Evolutionary conservation across 2,113 vertebrate species (phyloP).

Genomic region (Nothoprocta perdicaria): DNA sequence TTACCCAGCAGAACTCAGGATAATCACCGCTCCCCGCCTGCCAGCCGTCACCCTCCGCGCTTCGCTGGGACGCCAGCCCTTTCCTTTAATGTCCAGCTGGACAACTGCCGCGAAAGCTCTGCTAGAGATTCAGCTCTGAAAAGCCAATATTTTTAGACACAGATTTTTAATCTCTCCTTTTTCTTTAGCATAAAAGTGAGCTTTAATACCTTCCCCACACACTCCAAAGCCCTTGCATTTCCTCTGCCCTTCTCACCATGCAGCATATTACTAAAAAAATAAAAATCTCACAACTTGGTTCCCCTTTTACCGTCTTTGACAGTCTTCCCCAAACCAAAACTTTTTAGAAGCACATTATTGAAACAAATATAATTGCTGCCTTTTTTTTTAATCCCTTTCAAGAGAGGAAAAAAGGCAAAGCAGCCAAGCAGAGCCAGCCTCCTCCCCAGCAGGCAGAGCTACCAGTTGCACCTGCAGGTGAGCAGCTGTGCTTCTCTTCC

Average conservation of each 20-base stretch:
- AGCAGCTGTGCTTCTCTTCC: fast-evolving
- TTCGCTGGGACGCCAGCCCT: neutral
- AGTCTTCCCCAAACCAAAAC: fast-evolving
- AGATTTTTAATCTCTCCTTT: neutral
- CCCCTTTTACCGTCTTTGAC: neutral
- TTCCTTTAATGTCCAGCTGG: neutral
- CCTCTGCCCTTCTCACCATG: neutral
- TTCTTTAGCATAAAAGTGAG: neutral
- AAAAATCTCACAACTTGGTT: neutral
- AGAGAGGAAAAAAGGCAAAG: neutral
- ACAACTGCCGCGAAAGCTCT: neutral
- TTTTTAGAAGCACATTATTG: neutral
- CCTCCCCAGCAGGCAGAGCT: neutral
- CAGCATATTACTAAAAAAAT: neutral
- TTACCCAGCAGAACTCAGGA: neutral
- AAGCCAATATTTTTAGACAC: neutral
- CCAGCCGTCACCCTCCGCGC: neutral
- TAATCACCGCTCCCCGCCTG: neutral
- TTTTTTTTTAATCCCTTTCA: neutral
- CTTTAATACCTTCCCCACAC: neutral
- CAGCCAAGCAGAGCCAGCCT: neutral
- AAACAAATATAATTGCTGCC: neutral
- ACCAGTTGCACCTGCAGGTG: neutral
- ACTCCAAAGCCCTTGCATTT: neutral
- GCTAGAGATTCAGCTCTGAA: neutral